A percentile compares a stretch with the other conserved stretches of the same genome.
phyloP scores from a whole-genome alignment of 2,797 vertebrate species.

The Eulemur mongoz region DNA sequence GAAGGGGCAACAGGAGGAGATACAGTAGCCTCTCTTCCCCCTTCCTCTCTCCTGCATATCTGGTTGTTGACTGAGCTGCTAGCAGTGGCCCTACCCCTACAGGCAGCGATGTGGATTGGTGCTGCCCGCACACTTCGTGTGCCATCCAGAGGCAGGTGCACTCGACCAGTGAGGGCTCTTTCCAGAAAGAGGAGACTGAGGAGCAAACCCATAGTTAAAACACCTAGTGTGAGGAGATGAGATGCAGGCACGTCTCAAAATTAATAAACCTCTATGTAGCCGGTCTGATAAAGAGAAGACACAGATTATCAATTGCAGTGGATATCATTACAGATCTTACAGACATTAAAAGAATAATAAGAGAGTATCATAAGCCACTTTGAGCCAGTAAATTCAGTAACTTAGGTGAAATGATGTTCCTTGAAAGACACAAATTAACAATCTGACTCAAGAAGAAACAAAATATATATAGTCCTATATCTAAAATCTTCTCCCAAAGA shows the following conservation, averaged over 20 bases:
- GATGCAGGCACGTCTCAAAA: not conserved
- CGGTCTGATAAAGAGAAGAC: not conserved
- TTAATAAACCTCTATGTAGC: not conserved
- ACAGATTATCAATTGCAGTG: not conserved
- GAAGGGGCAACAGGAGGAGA: not conserved
- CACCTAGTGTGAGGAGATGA: not conserved
- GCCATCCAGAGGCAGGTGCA: not conserved
- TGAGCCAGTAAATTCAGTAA: not conserved
- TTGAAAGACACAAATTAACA: not conserved
- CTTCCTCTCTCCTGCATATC: not conserved
- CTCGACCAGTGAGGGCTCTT: not conserved
- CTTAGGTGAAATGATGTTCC: not conserved
- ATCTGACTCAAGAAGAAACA: not conserved
- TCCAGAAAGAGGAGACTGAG: not conserved
- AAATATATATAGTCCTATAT: not conserved
- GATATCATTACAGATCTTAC: not conserved
- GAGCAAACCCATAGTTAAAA: not conserved
- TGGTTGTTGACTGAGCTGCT: not conserved
- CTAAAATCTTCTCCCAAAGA: not conserved
- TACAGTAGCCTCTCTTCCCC: not conserved
- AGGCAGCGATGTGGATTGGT: not conserved
- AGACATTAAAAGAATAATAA: not conserved
- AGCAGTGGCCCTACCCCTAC: not conserved
- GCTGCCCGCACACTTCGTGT: rapidly evolving
- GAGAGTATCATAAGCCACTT: not conserved